Percentiles rank a stretch among this genome's conserved stretches.
These are phyloP conservation scores for Zingel zingel DNA, from an alignment of 2,113 vertebrate genomes.

Conservation along the genomic window DNA sequence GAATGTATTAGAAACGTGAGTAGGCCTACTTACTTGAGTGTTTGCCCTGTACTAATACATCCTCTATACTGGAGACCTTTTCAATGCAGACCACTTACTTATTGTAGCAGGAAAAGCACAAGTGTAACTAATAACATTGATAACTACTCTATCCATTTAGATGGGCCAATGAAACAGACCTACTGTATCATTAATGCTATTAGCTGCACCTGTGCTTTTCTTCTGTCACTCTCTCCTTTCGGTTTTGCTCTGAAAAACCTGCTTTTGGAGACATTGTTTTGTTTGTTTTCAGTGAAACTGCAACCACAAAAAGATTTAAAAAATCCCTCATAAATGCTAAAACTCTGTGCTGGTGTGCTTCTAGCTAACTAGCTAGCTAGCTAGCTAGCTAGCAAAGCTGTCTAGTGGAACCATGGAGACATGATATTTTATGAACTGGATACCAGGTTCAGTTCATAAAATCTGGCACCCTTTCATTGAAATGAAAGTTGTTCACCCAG, in stretches of 20 bases:
- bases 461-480: not conserved
- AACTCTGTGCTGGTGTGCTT: not conserved
- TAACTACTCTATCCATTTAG: not conserved
- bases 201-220: conserved; percentile 3
- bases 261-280: not conserved
- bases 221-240: not conserved
- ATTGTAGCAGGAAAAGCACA: not conserved
- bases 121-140: not conserved
- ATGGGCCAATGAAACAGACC: not conserved
- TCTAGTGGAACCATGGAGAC: not conserved
- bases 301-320: not conserved
- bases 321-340: not conserved
- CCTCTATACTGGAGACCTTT: not conserved
- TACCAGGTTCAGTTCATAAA: not conserved
- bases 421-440: conserved; percentile 10
- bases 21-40: not conserved
- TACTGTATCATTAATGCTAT: not conserved
- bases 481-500: not conserved
- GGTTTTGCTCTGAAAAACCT: not conserved
- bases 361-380: no score
- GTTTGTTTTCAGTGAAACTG: not conserved
- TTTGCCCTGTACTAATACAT: not conserved
- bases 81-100: no score
- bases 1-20: not conserved
- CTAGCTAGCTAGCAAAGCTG: not conserved